phyloP scores from a whole-genome alignment of 2,113 vertebrate genomes.

The Phaethon lepturus region DNA sequence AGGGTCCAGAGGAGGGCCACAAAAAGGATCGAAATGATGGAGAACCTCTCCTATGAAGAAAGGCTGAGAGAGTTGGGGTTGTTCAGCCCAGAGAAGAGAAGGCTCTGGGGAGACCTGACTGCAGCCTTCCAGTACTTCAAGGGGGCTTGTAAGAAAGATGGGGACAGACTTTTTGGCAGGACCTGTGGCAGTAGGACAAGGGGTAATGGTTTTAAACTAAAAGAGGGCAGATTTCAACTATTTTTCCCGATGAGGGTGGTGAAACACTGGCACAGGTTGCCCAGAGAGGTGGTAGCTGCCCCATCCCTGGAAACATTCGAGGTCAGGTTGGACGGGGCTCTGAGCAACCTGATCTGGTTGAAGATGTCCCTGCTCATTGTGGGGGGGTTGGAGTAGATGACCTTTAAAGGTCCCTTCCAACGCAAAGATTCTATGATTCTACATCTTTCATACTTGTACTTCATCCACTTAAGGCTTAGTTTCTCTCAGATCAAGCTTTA shows the following conservation, averaged over 20 bases:
- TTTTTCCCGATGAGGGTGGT: background rate
- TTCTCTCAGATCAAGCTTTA: background rate
- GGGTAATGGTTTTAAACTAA: background rate
- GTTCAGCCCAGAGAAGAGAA: background rate
- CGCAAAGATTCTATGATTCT: background rate
- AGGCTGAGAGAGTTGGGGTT: background rate
- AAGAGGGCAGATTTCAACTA: background rate
- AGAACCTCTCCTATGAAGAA: background rate
- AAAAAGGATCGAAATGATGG: background rate
- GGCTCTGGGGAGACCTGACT: background rate
- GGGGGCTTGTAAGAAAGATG: background rate
- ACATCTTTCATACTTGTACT: background rate
- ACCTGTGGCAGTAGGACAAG: background rate
- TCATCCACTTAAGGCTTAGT: background rate
- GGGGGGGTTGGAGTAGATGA: background rate
- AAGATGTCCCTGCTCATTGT: background rate
- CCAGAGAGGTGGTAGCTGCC: background rate
- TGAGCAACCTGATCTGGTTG: background rate
- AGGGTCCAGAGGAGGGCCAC: fast-evolving
- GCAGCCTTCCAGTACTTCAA: background rate
- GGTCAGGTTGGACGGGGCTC: no score
- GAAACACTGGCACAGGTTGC: background rate
- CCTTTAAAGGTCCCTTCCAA: background rate
- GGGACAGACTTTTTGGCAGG: background rate
- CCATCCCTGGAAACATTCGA: no score